A percentile compares a stretch with the other conserved stretches of the same genome.
Conservation (phyloP, 2,113 vertebrate genomes). For the Petrocephalus zakoni region DNA sequence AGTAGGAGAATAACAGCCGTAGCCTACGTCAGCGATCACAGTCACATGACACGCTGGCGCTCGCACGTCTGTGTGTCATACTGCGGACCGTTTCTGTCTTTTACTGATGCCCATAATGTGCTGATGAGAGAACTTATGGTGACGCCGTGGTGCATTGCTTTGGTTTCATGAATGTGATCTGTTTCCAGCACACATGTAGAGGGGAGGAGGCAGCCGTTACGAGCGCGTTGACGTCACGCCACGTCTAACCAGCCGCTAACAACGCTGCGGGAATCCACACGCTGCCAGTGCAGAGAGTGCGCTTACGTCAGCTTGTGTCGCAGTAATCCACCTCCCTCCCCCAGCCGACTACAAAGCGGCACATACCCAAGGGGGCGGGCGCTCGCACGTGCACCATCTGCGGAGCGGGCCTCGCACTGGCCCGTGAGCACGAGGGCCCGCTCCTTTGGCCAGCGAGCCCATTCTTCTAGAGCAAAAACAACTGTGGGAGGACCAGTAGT, state of each 20-base stretch:
- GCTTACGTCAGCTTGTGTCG: too few relatives aligned
- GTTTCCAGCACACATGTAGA: neutral
- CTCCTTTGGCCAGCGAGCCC: neutral
- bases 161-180: neutral
- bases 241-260: too few relatives aligned
- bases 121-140: conserved; percentile 18
- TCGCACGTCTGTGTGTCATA: neutral
- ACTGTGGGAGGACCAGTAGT: neutral
- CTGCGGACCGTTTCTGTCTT: conserved; percentile 12
- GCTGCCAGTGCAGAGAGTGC: too few relatives aligned
- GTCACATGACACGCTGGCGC: conserved; percentile 26
- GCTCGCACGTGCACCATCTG: neutral
- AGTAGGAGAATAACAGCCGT: conserved; percentile 55
- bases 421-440: neutral
- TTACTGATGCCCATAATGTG: neutral
- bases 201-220: neutral
- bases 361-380: neutral
- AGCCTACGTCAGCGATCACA: conserved; percentile 61
- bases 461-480: neutral
- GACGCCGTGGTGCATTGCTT: neutral
- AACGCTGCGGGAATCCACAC: too few relatives aligned
- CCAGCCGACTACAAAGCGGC: neutral
- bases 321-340: too few relatives aligned
- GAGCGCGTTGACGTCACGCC: neutral
- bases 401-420: neutral